Percentiles rank a stretch among this genome's conserved stretches.
phyloP scores from a whole-genome alignment of 2,113 vertebrate genomes.

The Channa maculata region DNA sequence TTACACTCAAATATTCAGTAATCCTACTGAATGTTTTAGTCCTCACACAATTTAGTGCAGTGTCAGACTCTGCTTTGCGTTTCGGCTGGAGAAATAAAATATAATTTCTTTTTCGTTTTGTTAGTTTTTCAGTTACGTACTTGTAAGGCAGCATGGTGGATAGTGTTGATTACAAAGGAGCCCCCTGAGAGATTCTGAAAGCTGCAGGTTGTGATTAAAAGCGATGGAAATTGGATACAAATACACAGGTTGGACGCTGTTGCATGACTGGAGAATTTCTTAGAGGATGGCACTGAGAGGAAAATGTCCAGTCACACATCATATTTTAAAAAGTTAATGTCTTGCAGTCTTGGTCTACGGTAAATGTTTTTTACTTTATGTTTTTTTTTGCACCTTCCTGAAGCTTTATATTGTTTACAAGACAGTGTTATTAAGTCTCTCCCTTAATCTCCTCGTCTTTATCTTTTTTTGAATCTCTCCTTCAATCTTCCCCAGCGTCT shows the following conservation, averaged over 20 bases:
- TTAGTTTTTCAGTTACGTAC: not conserved
- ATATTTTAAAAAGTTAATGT: no score
- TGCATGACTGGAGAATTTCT: no score
- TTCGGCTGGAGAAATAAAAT: not conserved
- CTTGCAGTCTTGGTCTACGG: not conserved
- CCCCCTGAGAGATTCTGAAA: no score
- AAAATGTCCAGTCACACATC: no score
- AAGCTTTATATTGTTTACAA: conserved; percentile 44
- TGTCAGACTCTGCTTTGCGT: not conserved
- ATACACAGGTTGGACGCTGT: no score
- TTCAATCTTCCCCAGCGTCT: conserved; percentile 46
- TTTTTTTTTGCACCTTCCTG: conserved; percentile 4
- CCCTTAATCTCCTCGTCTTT: conserved; percentile 51
- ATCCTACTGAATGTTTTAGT: not conserved
- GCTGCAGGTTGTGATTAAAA: no score
- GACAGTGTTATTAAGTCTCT: conserved; percentile 6
- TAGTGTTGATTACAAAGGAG: no score
- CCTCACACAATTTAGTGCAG: no score
- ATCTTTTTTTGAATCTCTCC: conserved; percentile 53
- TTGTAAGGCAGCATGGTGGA: not conserved
- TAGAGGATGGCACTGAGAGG: no score
- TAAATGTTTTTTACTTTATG: not conserved
- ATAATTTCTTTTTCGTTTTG: not conserved
- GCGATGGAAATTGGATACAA: no score
- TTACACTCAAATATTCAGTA: conserved; percentile 17